Conservation (phyloP, 2,888 invertebrate genomes). For the Zonitis immaculata region DNA sequence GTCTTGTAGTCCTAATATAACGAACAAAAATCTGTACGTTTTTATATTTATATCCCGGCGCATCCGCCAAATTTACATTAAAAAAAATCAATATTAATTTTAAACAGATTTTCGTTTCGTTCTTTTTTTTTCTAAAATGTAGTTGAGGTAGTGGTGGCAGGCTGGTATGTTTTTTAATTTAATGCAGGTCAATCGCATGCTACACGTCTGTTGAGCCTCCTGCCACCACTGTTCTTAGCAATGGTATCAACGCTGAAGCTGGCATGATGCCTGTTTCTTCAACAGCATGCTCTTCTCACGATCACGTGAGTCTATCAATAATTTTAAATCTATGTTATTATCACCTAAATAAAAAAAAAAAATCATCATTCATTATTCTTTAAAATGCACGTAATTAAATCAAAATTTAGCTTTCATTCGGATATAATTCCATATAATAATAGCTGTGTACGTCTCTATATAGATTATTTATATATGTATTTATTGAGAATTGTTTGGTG, state of each 20-base stretch:
- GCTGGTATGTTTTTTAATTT: constrained; percentile 28
- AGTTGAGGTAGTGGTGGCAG: constrained; percentile 32
- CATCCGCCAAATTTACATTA: not conserved
- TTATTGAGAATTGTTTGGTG: too few species aligned
- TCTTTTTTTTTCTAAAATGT: not conserved
- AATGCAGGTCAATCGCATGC: constrained; percentile 44
- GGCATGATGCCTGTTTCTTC: constrained; percentile 36
- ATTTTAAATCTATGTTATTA: not conserved
- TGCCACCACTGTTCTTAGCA: constrained; percentile 43
- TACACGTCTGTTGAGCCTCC: constrained; percentile 34
- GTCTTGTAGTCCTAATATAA: not conserved
- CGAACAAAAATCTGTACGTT: too few species aligned
- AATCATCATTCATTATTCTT: too few species aligned
- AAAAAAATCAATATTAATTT: too few species aligned
- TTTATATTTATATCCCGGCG: not conserved
- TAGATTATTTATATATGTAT: too few species aligned
- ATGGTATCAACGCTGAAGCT: constrained; percentile 40
- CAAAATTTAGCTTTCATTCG: too few species aligned
- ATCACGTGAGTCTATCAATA: constrained; percentile 27
- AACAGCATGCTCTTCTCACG: constrained; percentile 26
- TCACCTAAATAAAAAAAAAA: too few species aligned
- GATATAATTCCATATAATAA: too few species aligned
- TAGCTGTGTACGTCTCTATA: not conserved
- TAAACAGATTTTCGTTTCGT: not conserved
- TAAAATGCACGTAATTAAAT: too few species aligned